Conservation (phyloP, 2,888 invertebrate species). For the Sinopyrophorus schimmeli region DNA sequence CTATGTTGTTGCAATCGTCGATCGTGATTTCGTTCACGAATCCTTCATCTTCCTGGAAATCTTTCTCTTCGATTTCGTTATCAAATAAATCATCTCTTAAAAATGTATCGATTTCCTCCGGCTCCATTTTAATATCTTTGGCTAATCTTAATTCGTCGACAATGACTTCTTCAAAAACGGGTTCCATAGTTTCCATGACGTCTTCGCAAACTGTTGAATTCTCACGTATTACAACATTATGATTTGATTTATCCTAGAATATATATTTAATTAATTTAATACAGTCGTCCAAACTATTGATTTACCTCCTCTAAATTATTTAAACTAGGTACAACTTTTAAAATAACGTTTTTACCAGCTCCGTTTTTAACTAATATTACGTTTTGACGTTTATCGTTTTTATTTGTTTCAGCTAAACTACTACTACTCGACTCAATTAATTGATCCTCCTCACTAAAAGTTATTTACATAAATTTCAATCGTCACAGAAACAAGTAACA, state of each 20-base stretch:
- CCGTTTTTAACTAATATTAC: slow-evolving; percentile 53
- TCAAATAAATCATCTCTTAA: slow-evolving; percentile 48
- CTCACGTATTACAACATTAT: too few species aligned
- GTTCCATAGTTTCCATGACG: background rate
- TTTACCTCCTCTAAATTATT: slow-evolving; percentile 12
- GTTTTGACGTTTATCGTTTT: too few species aligned
- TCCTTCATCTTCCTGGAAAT: slow-evolving; percentile 43
- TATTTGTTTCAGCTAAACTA: too few species aligned
- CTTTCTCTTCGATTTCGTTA: slow-evolving; percentile 40
- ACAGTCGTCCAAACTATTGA: too few species aligned
- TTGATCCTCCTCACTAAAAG: too few species aligned
- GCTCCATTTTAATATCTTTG: slow-evolving; percentile 33
- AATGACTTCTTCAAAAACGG: slow-evolving; percentile 6
- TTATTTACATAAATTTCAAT: too few species aligned
- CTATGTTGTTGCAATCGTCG: slow-evolving; percentile 37
- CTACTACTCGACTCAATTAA: too few species aligned
- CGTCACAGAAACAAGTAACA: slow-evolving; percentile 14
- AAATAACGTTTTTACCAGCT: slow-evolving; percentile 53
- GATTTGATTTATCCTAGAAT: too few species aligned
- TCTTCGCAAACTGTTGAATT: too few species aligned
- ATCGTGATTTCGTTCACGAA: slow-evolving; percentile 53
- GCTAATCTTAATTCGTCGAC: slow-evolving; percentile 10
- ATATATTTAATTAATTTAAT: too few species aligned
- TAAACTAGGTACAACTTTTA: slow-evolving; percentile 50
- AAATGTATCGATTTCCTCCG: slow-evolving; percentile 42